Conservation (phyloP, 2,888 invertebrate genomes). For the Arge pagana region DNA sequence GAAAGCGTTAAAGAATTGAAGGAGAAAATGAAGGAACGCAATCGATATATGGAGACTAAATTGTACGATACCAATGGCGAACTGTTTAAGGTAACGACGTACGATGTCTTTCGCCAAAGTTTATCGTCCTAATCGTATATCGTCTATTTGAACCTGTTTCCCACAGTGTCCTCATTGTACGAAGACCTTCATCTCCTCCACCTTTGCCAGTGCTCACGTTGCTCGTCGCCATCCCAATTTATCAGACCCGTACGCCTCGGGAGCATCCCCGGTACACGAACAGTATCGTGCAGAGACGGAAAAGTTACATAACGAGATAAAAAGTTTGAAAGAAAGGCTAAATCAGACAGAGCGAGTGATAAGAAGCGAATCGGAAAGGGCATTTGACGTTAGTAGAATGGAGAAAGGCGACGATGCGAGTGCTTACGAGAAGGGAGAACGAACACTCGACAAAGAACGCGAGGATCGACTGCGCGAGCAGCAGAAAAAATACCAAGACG, state of each 20-base stretch:
- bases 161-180: conserved; percentile 69
- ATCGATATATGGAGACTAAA: conserved; percentile 43
- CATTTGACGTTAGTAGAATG: conserved; percentile 13
- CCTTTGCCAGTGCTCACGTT: conserved; percentile 68
- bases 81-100: conserved; percentile 53
- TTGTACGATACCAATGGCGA: conserved; percentile 47
- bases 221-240: conserved; percentile 63
- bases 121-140: too few species aligned
- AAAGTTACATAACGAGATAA: conserved; percentile 68
- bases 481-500: conserved; percentile 44
- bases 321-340: conserved; percentile 66
- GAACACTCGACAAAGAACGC: conserved; percentile 58
- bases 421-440: conserved; percentile 30
- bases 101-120: too few species aligned
- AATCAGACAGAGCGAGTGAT: conserved; percentile 66
- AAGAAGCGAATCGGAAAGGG: conserved; percentile 49
- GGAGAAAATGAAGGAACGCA: conserved; percentile 57
- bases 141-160: neutral
- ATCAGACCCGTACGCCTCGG: conserved; percentile 34
- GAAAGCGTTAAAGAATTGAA: conserved; percentile 62
- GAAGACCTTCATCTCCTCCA: conserved; percentile 70
- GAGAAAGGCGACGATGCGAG: conserved; percentile 25
- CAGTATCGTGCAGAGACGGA: conserved; percentile 64
- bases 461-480: conserved; percentile 48
- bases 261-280: conserved; percentile 45